Conservation (phyloP, 2,888 invertebrate species). For the Teleiodes luculella region DNA sequence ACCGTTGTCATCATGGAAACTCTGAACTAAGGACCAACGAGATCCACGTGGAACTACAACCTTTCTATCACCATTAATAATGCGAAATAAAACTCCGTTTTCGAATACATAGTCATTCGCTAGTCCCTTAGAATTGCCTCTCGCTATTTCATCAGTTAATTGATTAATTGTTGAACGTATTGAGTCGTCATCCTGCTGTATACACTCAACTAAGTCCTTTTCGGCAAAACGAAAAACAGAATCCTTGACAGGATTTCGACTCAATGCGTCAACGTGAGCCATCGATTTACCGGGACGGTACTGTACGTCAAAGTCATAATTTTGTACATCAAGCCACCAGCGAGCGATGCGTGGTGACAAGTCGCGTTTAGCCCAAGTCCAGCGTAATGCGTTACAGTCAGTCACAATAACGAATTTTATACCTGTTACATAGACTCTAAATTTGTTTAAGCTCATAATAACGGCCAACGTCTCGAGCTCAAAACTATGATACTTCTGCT, state of each 20-base stretch:
- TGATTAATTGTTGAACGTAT: too few relatives aligned
- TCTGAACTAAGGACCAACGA: too few relatives aligned
- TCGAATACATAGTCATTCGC: too few relatives aligned
- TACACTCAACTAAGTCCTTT: too few relatives aligned
- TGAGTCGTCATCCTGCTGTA: too few relatives aligned
- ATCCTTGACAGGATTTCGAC: constrained; percentile 15
- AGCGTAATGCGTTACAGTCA: constrained; percentile 20
- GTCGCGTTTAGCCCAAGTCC: constrained; percentile 21
- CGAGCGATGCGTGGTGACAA: constrained; percentile 20
- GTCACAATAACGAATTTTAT: constrained; percentile 17
- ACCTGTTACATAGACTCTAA: constrained; percentile 18
- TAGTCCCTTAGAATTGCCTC: too few relatives aligned
- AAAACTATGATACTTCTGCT: constrained; percentile 19
- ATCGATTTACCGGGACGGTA: constrained; percentile 19
- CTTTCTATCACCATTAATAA: too few relatives aligned
- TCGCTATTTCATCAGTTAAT: too few relatives aligned
- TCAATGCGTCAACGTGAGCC: constrained; percentile 19
- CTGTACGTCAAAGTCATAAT: constrained; percentile 16
- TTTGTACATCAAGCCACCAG: constrained; percentile 20
- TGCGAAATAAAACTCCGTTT: too few relatives aligned
- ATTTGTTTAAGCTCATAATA: constrained; percentile 19
- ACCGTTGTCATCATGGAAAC: too few relatives aligned
- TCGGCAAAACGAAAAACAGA: too few relatives aligned
- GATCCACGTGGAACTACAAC: too few relatives aligned
- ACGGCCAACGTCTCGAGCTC: constrained; percentile 23